phyloP scores from a whole-genome alignment of 1,140 invertebrate species.

The Drosophila watanabei region DNA sequence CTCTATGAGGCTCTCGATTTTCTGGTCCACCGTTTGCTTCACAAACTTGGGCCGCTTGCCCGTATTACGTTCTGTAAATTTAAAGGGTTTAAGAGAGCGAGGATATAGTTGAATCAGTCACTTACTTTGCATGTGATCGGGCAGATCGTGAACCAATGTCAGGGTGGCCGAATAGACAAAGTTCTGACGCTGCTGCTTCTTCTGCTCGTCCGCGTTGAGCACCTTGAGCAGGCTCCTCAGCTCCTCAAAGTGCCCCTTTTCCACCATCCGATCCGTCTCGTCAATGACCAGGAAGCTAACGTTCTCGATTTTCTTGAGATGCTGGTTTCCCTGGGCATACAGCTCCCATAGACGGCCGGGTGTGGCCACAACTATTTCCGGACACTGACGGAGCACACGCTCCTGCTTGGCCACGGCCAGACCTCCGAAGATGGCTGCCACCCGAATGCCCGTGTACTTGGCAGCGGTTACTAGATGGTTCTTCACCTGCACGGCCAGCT shows the following conservation, averaged over 20 bases:
- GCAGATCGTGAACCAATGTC: constrained; percentile 94
- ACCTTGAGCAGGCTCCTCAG: constrained; percentile 92
- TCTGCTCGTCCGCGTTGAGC: constrained; percentile 90
- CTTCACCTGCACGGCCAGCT: constrained; percentile 97
- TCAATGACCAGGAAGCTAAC: constrained; percentile 97
- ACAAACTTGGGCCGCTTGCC: constrained; percentile 87
- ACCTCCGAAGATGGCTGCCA: constrained; percentile 95
- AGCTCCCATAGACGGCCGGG: constrained; percentile 98
- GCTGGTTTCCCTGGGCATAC: constrained; percentile 91
- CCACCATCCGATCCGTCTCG: constrained; percentile 99
- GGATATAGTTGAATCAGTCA: not conserved
- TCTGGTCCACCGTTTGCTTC: constrained; percentile 90
- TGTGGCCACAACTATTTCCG: constrained; percentile 98
- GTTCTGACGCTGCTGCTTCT: constrained; percentile 91
- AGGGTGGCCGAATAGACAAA: constrained; percentile 99
- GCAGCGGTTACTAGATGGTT: constrained; percentile 93
- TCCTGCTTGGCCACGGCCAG: constrained; percentile 96
- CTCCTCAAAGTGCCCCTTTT: constrained; percentile 98
- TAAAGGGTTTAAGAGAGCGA: rapidly evolving
- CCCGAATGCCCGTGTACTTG: constrained; percentile 89
- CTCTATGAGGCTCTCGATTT: constrained; percentile 90
- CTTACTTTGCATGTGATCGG: constrained; percentile 90
- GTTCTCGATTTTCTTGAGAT: constrained; percentile 90
- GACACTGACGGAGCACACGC: constrained; percentile 92
- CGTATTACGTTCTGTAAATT: constrained; percentile 73